Evolutionary conservation across 2,888 invertebrate genomes (phyloP).

Genomic region (Drosophila dives): DNA sequence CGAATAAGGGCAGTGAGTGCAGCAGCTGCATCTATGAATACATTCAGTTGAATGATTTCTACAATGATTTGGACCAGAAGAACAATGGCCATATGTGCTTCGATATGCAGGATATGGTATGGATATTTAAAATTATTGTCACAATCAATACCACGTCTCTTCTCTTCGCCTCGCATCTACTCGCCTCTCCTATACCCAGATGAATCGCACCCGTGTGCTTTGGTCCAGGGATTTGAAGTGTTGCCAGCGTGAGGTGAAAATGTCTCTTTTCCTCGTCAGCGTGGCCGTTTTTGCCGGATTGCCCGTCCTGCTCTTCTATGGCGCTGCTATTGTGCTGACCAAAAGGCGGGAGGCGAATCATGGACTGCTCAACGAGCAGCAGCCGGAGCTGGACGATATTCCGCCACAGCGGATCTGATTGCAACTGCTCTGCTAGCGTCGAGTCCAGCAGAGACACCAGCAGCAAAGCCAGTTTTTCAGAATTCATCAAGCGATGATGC

Average conservation of each 20-base stretch:
- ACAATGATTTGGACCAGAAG: constrained; percentile 64
- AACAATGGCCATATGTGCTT: constrained; percentile 75
- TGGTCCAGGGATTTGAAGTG: constrained; percentile 81
- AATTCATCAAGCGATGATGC: constrained; percentile 34
- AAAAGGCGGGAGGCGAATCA: constrained; percentile 75
- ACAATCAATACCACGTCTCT: not conserved
- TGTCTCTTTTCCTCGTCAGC: constrained; percentile 61
- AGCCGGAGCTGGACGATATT: constrained; percentile 35
- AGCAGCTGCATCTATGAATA: constrained; percentile 46
- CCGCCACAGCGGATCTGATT: constrained; percentile 34
- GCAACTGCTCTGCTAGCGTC: constrained; percentile 45
- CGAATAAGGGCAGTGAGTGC: constrained; percentile 31
- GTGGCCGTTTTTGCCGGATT: constrained; percentile 60
- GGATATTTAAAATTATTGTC: not conserved
- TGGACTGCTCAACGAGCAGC: constrained; percentile 69
- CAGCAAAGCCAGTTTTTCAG: not conserved
- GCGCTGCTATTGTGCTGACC: constrained; percentile 63
- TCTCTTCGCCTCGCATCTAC: not conserved
- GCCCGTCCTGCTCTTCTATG: constrained; percentile 79
- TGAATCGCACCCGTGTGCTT: constrained; percentile 78
- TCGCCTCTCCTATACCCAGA: constrained; percentile 53
- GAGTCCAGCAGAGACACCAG: constrained; percentile 1
- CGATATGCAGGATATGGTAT: constrained; percentile 76
- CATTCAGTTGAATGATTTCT: constrained; percentile 66
- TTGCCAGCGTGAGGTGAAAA: constrained; percentile 73